Evolutionary conservation across 1,140 invertebrate species (phyloP), one percentile per base, ranked within the genome.

Genomic region (Drosophila nikananu): DNA sequence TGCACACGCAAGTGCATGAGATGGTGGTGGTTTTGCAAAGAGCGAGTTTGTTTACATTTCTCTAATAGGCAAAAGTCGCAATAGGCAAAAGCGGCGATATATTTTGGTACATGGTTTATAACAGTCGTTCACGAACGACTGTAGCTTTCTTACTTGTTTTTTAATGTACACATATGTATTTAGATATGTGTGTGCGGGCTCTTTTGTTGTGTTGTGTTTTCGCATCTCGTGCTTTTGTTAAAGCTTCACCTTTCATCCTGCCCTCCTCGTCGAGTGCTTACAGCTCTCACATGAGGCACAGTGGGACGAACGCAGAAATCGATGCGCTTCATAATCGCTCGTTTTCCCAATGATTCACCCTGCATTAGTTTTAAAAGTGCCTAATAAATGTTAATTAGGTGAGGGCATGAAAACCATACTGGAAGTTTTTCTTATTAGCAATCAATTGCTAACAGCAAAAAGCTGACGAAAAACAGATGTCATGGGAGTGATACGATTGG

Each of bases 371-470:
- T 58, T 23, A 42, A 42, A 42, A 67, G 42, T 25, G 21, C 46
- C 72, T 68, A 73, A 86, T 65, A 32, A 27, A 61, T 78, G 73
- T 63, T 87, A 87, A 87, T 83, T 83, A 58, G 39, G 55, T 46
- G 67, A 60, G 30, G 58, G 70, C 58, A 76, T 87, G 80, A 60
- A 79, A 79, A 86, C 37, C 35, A 80, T 80, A 76, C 49, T 57
- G 83, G 84, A 89, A 87, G 68, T 65, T 87, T 90, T 90, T 78
- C 63, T 62, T 63, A 79, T 87, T 87, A 87, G 73, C 86, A 21
- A 61, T n/a, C n/a, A 63, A 41, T 60, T 84, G 84, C 81, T 87
- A 87, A 87, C 70, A 65, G 51, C 51, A 5, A 58, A 61, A 57
- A 55, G 30, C 49, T 80, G 57, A 77, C 48, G 49, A 49, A 74